Conservation (phyloP, 2,113 vertebrate species). For the Tragelaphus strepsiceros region DNA sequence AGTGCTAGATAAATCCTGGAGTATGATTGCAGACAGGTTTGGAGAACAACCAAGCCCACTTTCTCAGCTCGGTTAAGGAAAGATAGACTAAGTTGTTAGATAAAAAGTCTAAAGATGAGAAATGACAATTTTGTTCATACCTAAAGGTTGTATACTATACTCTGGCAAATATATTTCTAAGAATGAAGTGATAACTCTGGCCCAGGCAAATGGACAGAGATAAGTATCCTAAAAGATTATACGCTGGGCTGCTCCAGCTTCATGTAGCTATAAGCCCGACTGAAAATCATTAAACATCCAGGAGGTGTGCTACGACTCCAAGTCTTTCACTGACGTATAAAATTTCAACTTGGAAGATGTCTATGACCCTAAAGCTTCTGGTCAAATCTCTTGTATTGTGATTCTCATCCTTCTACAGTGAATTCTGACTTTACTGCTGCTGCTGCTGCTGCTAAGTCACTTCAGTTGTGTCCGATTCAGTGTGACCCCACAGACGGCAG, state of each 20-base stretch:
- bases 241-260: not conserved
- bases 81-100: not conserved
- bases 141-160: not conserved
- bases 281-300: not conserved
- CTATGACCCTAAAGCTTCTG: not conserved
- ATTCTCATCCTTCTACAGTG: not conserved
- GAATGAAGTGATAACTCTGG: not conserved
- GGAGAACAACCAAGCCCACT: not conserved
- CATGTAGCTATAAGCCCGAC: fast-evolving
- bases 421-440: not conserved
- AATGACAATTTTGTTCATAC: not conserved
- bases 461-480: too few relatives aligned
- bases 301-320: not conserved
- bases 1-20: not conserved
- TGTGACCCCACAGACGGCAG: too few relatives aligned
- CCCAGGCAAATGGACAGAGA: not conserved
- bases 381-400: not conserved
- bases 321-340: not conserved
- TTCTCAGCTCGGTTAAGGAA: not conserved
- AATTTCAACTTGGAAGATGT: not conserved
- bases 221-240: not conserved
- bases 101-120: not conserved
- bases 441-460: too few relatives aligned
- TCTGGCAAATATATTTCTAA: not conserved
- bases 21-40: not conserved